Percentiles rank a stretch among this genome's conserved stretches.
Evolutionary conservation across 2,888 invertebrate genomes (phyloP).

Genomic region (Heterodera filipjevi): DNA sequence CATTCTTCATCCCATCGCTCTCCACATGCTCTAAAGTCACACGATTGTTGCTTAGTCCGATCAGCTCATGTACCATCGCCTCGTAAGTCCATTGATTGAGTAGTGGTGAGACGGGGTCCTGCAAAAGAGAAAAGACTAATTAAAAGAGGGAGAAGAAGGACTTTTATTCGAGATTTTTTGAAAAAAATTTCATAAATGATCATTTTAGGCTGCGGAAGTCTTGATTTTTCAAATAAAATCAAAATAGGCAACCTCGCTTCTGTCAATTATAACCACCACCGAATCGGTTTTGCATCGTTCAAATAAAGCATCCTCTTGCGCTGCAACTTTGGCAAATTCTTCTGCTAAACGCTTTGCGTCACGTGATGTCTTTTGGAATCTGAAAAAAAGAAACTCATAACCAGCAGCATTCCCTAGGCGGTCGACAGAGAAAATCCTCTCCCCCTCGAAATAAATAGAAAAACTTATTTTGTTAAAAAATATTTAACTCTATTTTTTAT

Average conservation of each 20-base stretch:
- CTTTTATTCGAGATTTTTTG: too few species aligned
- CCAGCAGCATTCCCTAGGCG: too few species aligned
- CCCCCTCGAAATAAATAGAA: too few species aligned
- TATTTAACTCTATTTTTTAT: too few species aligned
- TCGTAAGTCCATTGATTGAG: constrained; percentile 99
- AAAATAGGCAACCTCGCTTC: constrained; percentile 72
- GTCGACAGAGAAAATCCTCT: too few species aligned
- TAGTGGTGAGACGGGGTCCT: constrained; percentile 90
- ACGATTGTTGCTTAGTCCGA: constrained; percentile 89
- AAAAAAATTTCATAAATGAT: too few species aligned
- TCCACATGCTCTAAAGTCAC: constrained; percentile 85
- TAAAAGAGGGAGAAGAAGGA: too few species aligned
- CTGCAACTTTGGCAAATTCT: constrained; percentile 42
- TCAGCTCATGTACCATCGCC: constrained; percentile 95
- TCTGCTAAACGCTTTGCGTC: constrained; percentile 56
- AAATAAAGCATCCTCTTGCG: constrained; percentile 59
- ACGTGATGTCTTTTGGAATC: constrained; percentile 52
- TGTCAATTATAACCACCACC: constrained; percentile 84
- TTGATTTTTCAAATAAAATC: too few species aligned
- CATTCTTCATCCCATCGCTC: constrained; percentile 85
- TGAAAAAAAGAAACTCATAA: too few species aligned
- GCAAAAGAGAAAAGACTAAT: background rate
- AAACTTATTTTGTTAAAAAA: too few species aligned
- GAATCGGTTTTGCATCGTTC: constrained; percentile 67
- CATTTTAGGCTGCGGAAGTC: too few species aligned